Conservation (phyloP, 2,797 vertebrate species). For the Sebastes steindachneri region DNA sequence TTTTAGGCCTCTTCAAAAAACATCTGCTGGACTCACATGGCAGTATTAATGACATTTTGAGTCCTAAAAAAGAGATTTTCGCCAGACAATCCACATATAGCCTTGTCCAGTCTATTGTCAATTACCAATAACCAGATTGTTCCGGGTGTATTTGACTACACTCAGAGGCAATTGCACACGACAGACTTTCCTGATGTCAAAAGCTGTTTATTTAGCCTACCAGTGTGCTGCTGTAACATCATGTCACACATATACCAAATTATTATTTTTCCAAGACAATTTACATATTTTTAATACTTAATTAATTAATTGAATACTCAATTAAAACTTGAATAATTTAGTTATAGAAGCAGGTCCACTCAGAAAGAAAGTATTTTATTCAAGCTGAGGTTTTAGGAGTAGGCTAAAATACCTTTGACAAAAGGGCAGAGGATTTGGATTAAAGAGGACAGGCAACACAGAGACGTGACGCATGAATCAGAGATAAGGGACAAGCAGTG, state of each 20-base stretch:
- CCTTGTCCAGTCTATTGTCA: background rate
- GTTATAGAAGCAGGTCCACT: background rate
- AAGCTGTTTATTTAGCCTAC: background rate
- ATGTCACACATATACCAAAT: background rate
- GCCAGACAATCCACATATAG: background rate
- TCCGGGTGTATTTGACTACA: background rate
- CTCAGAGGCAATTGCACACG: background rate
- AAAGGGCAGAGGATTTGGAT: slow-evolving; percentile 7
- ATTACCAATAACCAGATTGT: background rate
- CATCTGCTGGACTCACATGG: background rate
- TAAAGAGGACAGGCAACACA: background rate
- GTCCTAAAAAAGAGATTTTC: background rate
- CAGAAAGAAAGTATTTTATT: background rate
- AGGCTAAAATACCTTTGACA: background rate
- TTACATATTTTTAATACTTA: background rate
- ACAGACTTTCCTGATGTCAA: background rate
- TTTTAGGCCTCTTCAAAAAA: background rate
- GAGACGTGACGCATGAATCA: slow-evolving; percentile 23
- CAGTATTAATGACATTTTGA: background rate
- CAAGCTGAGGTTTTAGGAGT: background rate
- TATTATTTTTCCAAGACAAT: background rate
- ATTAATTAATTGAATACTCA: too few species aligned
- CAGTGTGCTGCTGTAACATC: background rate
- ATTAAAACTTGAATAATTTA: background rate
- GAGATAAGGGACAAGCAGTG: slow-evolving; percentile 17